Conservation (phyloP, 1,140 invertebrate species). For the Myzus persicae region DNA sequence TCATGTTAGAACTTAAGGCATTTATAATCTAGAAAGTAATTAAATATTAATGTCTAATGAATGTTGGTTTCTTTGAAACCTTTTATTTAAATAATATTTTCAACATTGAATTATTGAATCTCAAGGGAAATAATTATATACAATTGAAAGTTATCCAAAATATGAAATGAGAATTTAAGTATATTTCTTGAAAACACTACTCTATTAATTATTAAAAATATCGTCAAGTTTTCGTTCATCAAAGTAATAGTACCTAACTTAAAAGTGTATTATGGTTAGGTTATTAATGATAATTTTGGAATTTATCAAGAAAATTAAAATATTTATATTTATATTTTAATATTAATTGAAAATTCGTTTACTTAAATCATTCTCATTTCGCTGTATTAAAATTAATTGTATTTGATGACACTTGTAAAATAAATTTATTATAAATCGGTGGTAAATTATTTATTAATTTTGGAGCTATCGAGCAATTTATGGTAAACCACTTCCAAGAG, state of each 20-base stretch:
- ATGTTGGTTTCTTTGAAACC: conserved; percentile 3
- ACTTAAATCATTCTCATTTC: neutral
- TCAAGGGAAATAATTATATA: conserved; percentile 12
- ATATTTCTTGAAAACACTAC: neutral
- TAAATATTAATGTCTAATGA: conserved; percentile 25
- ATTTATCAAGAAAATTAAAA: neutral
- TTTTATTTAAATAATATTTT: conserved; percentile 34
- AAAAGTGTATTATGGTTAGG: neutral
- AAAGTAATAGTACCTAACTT: neutral
- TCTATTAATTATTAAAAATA: neutral
- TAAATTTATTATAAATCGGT: conserved; percentile 13
- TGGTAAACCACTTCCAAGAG: neutral
- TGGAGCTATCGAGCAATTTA: neutral
- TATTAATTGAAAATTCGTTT: neutral
- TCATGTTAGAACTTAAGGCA: neutral
- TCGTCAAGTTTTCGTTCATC: neutral
- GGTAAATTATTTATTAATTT: conserved; percentile 42
- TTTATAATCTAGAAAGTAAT: conserved; percentile 21
- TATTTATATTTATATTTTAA: neutral
- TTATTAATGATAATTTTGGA: neutral
- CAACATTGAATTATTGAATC: neutral
- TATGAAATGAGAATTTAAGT: neutral
- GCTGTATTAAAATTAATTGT: neutral
- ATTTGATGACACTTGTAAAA: conserved; percentile 13
- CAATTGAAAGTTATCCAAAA: neutral